Conservation (phyloP, 2,113 vertebrate species). For the Archilochus colubris region DNA sequence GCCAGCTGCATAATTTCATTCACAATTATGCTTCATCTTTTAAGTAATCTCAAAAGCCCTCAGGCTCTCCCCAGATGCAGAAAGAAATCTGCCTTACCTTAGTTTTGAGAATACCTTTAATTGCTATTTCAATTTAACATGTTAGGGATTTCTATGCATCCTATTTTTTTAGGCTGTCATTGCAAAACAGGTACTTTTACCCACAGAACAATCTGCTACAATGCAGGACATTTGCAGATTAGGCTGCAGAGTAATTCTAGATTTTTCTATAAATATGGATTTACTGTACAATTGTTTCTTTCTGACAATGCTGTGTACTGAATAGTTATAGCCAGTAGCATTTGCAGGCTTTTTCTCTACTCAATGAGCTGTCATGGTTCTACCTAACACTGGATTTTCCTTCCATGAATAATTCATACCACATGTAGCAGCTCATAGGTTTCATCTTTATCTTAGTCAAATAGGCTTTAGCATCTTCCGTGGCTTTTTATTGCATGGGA, state of each 20-base stretch:
- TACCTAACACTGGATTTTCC: neutral
- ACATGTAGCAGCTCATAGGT: neutral
- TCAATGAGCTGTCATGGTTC: neutral
- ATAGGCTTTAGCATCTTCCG: neutral
- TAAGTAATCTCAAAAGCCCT: neutral
- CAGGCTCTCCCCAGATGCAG: conserved; percentile 1
- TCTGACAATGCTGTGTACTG: neutral
- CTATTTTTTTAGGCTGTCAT: neutral
- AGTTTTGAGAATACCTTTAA: neutral
- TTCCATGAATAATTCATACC: neutral
- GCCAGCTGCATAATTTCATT: conserved; percentile 35
- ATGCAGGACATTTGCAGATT: neutral
- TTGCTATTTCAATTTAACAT: neutral
- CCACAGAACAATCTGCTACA: neutral
- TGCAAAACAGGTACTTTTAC: neutral
- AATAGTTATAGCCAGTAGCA: neutral
- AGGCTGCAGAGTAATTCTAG: neutral
- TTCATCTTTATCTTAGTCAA: neutral
- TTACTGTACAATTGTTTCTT: neutral
- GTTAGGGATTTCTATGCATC: neutral
- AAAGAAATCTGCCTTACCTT: neutral
- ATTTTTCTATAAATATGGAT: neutral
- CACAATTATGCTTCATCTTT: neutral
- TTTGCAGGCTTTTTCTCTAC: neutral
- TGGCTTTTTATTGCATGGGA: neutral